Conservation (phyloP, 2,797 vertebrate species). For the Heliangelus exortis region DNA sequence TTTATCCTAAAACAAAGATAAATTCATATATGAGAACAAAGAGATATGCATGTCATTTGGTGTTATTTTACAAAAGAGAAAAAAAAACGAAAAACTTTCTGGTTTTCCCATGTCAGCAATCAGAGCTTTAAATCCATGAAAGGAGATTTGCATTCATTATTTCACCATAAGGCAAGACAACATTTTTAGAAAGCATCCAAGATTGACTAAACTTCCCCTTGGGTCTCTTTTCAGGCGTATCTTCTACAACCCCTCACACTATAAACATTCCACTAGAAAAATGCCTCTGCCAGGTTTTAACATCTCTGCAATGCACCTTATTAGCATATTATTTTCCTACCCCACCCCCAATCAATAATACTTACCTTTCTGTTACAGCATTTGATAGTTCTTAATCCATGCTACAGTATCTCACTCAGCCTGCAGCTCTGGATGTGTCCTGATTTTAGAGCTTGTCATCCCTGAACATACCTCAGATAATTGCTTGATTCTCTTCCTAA, state of each 20-base stretch:
- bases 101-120: constrained; percentile 70
- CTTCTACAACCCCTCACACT: constrained; percentile 48
- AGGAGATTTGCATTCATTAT: constrained; percentile 75
- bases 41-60: constrained; percentile 65
- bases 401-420: constrained; percentile 36
- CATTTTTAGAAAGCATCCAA: constrained; percentile 65
- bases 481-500: constrained; percentile 68
- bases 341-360: constrained; percentile 69
- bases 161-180: constrained; percentile 67
- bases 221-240: constrained; percentile 42
- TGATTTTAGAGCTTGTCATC: constrained; percentile 68
- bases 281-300: constrained; percentile 47
- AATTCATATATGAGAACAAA: constrained; percentile 67
- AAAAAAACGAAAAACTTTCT: not conserved
- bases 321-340: constrained; percentile 67
- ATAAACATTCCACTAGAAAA: constrained; percentile 55
- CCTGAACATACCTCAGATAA: constrained; percentile 42
- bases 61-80: constrained; percentile 62
- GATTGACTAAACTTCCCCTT: constrained; percentile 59
- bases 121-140: constrained; percentile 69
- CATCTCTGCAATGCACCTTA: constrained; percentile 43
- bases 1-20: constrained; percentile 70
- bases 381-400: constrained; percentile 70
- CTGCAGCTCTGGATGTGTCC: constrained; percentile 61
- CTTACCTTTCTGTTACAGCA: constrained; percentile 63